Percentiles rank a stretch among this genome's conserved stretches.
phyloP scores from a whole-genome alignment of 2,113 vertebrate genomes.

The Trachemys scripta region DNA sequence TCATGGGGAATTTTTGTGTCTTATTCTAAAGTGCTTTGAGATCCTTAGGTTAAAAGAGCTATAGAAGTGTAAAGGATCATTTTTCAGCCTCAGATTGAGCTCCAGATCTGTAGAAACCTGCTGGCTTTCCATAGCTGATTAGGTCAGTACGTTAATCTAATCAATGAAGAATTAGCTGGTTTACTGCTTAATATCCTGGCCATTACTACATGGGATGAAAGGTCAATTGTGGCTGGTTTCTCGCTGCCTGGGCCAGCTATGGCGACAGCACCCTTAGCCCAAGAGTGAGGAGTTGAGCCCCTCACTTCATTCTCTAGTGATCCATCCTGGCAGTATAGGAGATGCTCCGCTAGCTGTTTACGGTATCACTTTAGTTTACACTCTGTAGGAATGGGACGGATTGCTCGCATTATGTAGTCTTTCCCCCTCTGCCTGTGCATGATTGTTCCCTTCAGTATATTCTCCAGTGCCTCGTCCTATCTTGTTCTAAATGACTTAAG shows the following conservation, averaged over 20 bases:
- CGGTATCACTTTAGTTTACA: background rate
- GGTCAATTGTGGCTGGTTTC: background rate
- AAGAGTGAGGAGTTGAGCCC: background rate
- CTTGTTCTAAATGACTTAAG: background rate
- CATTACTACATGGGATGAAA: background rate
- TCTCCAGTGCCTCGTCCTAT: background rate
- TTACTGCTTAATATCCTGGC: background rate
- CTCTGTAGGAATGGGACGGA: background rate
- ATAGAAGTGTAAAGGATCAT: background rate
- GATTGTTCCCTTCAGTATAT: background rate
- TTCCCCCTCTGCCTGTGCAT: background rate
- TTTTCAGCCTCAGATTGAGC: background rate
- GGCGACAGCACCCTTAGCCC: background rate
- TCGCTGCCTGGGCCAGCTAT: background rate
- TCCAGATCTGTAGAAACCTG: background rate
- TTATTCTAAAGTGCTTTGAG: background rate
- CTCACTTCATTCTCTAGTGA: background rate
- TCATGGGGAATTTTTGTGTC: background rate
- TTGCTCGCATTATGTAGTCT: background rate
- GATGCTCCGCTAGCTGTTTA: background rate
- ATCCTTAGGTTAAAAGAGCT: background rate
- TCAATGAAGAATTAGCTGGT: too few relatives aligned
- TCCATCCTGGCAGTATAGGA: background rate
- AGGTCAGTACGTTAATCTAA: too few relatives aligned
- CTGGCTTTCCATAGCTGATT: background rate